Percentiles rank a stretch among this genome's conserved stretches.
Evolutionary conservation across 2,113 vertebrate genomes (phyloP).

Genomic region (Cololabis saira): DNA sequence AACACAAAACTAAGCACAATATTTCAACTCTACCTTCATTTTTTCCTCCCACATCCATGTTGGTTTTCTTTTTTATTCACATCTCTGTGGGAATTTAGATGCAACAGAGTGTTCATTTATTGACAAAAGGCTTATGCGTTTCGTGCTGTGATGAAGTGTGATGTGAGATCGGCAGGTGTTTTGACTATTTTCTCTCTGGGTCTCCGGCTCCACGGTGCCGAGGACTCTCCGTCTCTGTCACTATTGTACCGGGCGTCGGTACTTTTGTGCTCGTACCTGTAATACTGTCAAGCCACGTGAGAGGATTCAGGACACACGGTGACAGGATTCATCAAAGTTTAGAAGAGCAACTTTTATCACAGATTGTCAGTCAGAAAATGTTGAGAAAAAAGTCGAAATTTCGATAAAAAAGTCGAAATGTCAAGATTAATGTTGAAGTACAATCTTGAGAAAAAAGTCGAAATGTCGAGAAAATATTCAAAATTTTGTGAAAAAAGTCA

Average conservation of each 20-base stretch:
- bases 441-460: too few relatives aligned
- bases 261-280: background rate
- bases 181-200: slow-evolving; percentile 18
- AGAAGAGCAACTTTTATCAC: background rate
- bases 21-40: too few relatives aligned
- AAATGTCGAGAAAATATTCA: too few relatives aligned
- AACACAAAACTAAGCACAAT: too few relatives aligned
- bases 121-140: background rate
- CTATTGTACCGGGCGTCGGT: background rate
- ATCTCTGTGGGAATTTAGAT: background rate
- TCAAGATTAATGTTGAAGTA: too few relatives aligned
- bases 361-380: background rate
- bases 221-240: background rate
- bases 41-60: background rate
- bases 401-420: too few relatives aligned
- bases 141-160: slow-evolving; percentile 24
- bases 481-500: too few relatives aligned
- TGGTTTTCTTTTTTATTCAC: background rate
- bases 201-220: background rate
- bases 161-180: slow-evolving; percentile 16
- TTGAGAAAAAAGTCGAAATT: too few relatives aligned
- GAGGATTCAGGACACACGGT: background rate
- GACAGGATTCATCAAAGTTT: slow-evolving; percentile 1
- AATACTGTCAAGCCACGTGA: background rate
- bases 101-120: slow-evolving; percentile 2